Conservation (phyloP, 2,113 vertebrate genomes). For the Antidorcas marsupialis region DNA sequence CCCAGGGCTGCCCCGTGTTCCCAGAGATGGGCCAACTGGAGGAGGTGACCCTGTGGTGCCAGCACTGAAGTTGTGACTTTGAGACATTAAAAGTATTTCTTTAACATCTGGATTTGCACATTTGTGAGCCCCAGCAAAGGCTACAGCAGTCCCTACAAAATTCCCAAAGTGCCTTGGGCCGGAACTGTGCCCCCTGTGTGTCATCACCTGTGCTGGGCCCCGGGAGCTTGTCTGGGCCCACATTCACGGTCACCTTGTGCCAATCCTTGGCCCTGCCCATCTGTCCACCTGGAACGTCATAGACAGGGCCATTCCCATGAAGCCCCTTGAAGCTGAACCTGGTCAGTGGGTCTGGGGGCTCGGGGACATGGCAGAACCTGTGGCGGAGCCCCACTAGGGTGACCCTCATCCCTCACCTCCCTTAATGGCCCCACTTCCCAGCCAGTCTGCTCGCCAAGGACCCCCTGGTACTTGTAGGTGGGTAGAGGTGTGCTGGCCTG, state of each 20-base stretch:
- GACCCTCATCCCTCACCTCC: not conserved
- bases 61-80: fast-evolving
- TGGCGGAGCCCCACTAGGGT: not conserved
- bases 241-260: not conserved
- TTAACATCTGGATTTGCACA: not conserved
- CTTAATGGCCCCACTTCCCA: not conserved
- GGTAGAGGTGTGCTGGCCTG: no score
- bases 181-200: fast-evolving
- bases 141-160: fast-evolving
- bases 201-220: not conserved
- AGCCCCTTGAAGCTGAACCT: not conserved
- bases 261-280: fast-evolving
- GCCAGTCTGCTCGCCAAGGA: not conserved
- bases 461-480: not conserved
- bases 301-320: not conserved
- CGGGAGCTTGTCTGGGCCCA: not conserved
- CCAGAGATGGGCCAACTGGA: fast-evolving
- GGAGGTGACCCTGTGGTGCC: no score
- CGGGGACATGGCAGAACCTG: not conserved
- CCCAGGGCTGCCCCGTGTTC: fast-evolving
- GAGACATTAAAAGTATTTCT: slow-evolving; percentile 36
- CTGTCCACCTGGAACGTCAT: fast-evolving
- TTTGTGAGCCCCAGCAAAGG: not conserved
- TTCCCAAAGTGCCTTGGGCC: fast-evolving
- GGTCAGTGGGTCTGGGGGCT: not conserved